Evolutionary conservation across 1,140 invertebrate species (phyloP).

Genomic region (Halictus rubicundus): DNA sequence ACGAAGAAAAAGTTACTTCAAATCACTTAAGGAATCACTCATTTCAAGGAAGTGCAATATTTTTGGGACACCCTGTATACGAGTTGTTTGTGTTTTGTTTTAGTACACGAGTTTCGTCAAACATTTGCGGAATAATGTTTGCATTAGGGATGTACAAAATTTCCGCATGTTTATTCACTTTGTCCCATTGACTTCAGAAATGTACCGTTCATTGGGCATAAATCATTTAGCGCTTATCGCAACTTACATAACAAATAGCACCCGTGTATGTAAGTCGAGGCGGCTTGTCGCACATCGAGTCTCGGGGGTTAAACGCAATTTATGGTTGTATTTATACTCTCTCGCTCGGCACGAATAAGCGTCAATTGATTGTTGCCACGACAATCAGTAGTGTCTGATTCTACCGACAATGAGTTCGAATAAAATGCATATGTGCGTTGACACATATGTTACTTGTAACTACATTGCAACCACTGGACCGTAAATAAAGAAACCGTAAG

Average conservation of each 20-base stretch:
- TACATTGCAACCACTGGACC: too few species aligned
- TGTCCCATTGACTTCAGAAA: too few species aligned
- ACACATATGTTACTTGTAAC: background rate
- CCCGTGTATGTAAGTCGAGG: background rate
- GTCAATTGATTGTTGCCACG: conserved; percentile 3
- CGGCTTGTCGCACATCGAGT: background rate
- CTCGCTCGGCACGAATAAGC: background rate
- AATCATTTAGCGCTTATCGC: background rate
- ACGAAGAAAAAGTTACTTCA: too few species aligned
- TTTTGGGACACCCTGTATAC: too few species aligned
- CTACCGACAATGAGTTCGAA: background rate
- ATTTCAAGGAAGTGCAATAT: too few species aligned
- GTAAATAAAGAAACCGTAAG: too few species aligned
- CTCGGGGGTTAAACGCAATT: background rate
- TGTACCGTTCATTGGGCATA: background rate
- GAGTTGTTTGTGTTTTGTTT: too few species aligned
- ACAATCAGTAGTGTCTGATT: background rate
- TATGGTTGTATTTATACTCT: background rate
- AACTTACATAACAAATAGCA: background rate
- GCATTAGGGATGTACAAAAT: too few species aligned
- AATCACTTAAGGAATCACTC: too few species aligned
- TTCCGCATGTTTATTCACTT: too few species aligned
- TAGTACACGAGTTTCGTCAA: too few species aligned
- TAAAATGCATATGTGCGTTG: background rate
- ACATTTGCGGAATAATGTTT: too few species aligned